Evolutionary conservation across 2,113 vertebrate genomes (phyloP).

Genomic region (Rhegmatorhina hoffmannsi): DNA sequence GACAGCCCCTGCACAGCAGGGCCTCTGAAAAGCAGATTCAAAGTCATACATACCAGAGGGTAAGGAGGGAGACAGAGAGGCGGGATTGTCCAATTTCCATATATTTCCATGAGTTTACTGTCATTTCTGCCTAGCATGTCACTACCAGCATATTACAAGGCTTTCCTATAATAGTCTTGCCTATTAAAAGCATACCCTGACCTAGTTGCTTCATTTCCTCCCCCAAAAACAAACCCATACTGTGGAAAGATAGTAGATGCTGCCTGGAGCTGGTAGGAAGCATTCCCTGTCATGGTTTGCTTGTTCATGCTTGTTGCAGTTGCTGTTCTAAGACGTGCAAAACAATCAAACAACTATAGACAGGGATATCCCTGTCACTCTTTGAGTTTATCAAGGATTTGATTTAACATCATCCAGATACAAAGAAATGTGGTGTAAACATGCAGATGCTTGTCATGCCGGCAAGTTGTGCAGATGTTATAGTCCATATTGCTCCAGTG

Average conservation of each 20-base stretch:
- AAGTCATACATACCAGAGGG: slow-evolving; percentile 17
- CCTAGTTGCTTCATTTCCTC: neutral
- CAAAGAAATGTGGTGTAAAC: neutral
- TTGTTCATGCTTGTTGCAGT: neutral
- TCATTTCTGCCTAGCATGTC: slow-evolving; percentile 32
- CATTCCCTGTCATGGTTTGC: neutral
- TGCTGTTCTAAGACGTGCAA: neutral
- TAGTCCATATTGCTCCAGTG: fast-evolving
- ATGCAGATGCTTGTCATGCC: fast-evolving
- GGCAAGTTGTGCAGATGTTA: neutral
- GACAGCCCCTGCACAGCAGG: slow-evolving; percentile 15
- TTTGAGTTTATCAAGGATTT: neutral
- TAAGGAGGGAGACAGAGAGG: neutral
- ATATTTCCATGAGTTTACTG: slow-evolving; percentile 50
- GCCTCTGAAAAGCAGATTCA: neutral
- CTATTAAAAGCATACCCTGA: neutral
- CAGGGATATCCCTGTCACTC: neutral
- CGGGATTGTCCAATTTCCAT: slow-evolving; percentile 22
- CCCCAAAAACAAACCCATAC: neutral
- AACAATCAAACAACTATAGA: neutral
- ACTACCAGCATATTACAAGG: neutral
- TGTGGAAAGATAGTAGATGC: neutral
- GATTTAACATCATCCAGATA: neutral
- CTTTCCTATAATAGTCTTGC: neutral
- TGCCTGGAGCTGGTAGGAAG: neutral